Base-by-base conservation (phyloP, 2,888 invertebrate genomes). In the Allophyes oxyacanthae region DNA sequence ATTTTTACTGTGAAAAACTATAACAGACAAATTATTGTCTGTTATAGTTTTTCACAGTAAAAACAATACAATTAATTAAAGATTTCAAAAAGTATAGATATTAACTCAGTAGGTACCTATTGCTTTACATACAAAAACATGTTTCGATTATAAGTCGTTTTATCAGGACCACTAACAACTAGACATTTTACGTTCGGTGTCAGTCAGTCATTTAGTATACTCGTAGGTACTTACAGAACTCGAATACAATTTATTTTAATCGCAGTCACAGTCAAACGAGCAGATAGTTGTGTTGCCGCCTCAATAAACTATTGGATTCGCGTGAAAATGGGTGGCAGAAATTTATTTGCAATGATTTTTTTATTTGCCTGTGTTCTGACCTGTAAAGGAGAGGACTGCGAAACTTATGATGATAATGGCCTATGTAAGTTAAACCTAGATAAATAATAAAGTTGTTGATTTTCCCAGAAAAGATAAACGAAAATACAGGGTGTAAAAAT, bases 401-500 rank as follows among this genome's bases (percentile, higher is more conserved):
- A 60, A 14, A 64, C 68, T 42, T 68, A 64, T 9, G 79, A 83
- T 57, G 78, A 72, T 44, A 72, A 70, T 44, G 77, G 76, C 38
- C 38, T 53, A 20, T 79, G 78, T 80, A 56, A 79, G 80, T 78
- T 56, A 8, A n/a, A 9, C 30, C 3, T 36, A 3, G 0, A 13
- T 45, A 20, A 20, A 3, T 20, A 20, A 4, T 20, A 2, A 20
- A 20, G n/a, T n/a, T n/a, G n/a, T n/a, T n/a, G n/a, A n/a, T n/a
- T n/a, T n/a, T n/a, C n/a, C n/a, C n/a, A n/a, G n/a, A n/a, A n/a
- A n/a, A n/a, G n/a, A n/a, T n/a, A n/a, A n/a, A n/a, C n/a, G n/a
- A n/a, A n/a, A n/a, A n/a, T n/a, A n/a, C n/a, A n/a, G n/a, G n/a
- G n/a, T n/a, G n/a, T n/a, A n/a, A n/a, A n/a, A n/a, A n/a, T n/a